Evolutionary conservation across 2,888 invertebrate species (phyloP).

Genomic region (Pseudococcus viburni): DNA sequence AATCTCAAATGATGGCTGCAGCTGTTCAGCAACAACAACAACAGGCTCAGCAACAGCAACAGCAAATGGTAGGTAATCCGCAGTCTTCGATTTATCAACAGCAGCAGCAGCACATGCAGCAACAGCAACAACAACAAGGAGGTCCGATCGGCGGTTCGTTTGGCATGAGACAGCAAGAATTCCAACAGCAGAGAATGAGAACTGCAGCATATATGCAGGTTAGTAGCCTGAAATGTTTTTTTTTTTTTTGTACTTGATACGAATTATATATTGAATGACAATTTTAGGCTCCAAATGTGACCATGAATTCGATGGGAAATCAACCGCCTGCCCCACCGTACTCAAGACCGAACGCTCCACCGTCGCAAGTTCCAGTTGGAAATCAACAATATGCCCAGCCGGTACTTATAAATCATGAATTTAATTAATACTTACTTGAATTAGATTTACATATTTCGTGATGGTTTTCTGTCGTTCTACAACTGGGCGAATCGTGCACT

Average conservation of each 20-base stretch:
- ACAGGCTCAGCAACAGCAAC: slow-evolving; percentile 69
- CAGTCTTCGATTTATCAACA: slow-evolving; percentile 59
- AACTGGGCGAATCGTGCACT: no score
- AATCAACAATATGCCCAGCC: slow-evolving; percentile 76
- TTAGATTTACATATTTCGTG: no score
- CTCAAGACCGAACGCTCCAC: slow-evolving; percentile 82
- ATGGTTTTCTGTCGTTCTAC: no score
- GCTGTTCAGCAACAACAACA: slow-evolving; percentile 68
- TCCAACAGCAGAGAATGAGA: slow-evolving; percentile 68
- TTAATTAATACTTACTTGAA: no score
- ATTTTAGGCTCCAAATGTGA: slow-evolving; percentile 83
- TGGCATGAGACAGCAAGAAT: slow-evolving; percentile 68
- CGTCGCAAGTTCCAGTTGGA: slow-evolving; percentile 75
- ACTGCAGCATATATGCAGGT: slow-evolving; percentile 69
- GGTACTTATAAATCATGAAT: neutral
- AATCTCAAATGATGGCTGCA: slow-evolving; percentile 68
- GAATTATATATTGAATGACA: neutral
- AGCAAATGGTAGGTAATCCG: slow-evolving; percentile 25
- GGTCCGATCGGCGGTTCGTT: slow-evolving; percentile 18
- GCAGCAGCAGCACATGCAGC: slow-evolving; percentile 60
- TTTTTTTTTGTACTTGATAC: neutral
- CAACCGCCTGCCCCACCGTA: slow-evolving; percentile 84
- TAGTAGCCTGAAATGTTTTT: no score
- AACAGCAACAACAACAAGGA: neutral
- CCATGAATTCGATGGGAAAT: slow-evolving; percentile 83